phyloP scores from a whole-genome alignment of 2,113 vertebrate genomes.

The Strix uralensis region DNA sequence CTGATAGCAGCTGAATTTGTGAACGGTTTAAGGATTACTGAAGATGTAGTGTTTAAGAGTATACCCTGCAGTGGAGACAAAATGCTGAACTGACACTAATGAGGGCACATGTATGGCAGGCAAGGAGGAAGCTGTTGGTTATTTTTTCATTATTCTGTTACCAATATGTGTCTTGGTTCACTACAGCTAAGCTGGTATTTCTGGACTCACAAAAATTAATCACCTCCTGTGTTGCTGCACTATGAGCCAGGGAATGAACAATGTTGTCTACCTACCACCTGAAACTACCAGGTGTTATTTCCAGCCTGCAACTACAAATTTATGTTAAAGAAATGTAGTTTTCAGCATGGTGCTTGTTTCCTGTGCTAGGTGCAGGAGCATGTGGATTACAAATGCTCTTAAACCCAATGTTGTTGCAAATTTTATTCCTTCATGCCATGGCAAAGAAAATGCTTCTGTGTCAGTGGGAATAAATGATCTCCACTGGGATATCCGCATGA shows the following conservation, averaged over 20 bases:
- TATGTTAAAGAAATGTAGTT: no score
- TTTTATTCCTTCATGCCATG: neutral
- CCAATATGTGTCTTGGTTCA: fast-evolving
- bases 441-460: neutral
- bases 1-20: neutral
- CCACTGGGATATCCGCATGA: neutral
- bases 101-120: fast-evolving
- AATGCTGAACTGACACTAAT: neutral
- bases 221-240: fast-evolving
- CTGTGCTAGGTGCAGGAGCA: fast-evolving
- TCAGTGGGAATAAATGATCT: neutral
- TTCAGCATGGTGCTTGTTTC: neutral
- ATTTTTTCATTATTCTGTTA: neutral
- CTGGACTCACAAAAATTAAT: fast-evolving
- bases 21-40: neutral
- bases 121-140: neutral
- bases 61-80: neutral
- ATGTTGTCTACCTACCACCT: neutral
- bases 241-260: neutral
- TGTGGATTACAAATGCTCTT: neutral
- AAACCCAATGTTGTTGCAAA: neutral
- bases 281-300: neutral
- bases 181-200: neutral
- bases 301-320: neutral
- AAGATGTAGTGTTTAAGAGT: neutral